Evolutionary conservation across 2,113 vertebrate species (phyloP), one percentile per base, ranked within the genome.

Genomic region (Sebastes fasciatus): DNA sequence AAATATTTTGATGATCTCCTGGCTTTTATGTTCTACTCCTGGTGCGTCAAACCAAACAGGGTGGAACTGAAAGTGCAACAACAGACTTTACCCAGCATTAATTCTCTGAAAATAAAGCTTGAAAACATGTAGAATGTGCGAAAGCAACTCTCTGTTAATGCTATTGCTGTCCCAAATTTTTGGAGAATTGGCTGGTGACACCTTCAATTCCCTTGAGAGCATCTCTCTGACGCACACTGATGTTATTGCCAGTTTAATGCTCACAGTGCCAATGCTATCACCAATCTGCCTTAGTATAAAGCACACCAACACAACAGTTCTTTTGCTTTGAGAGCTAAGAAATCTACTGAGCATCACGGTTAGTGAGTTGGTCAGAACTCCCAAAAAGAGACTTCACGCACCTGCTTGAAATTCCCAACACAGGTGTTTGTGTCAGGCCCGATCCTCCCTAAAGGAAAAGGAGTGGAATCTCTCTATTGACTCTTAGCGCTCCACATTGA

Each of bases 361-460:
- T 45, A 45, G 19, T 19, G 21, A 13, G 40, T 62, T 34, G 42
- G 58, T 16, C 42, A 52, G 9, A 69, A 48, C 0, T 19, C 16
- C 60, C 40, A 12, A 46, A 84, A 64, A 67, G 21, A 63, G 34
- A 75, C 49, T 70, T 94, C 80, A 74, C 88, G 80, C 23, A 40
- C 9, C 6, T 40, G 72, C 64, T 65, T 6, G 14, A 90, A 83
- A 92, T 92, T 85, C 86, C 82, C 67, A 77, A 57, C 86, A n/a
- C 14, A 17, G 58, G 89, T 89, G 91, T 80, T 71, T 74, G 72
- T 68, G 26, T 74, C 62, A 71, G 54, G 54, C 19, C 34, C 0
- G 34, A 34, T 34, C 2, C 13, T 14, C 3, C 19, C 11, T 0
- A 14, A 13, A 12, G 40, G 46, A 42, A n/a, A 49, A 69, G 34